Evolutionary conservation across 30 jellyfish, hydroid and myxozoan genomes (phyloP).

Genomic region (Aurelia aurita): DNA sequence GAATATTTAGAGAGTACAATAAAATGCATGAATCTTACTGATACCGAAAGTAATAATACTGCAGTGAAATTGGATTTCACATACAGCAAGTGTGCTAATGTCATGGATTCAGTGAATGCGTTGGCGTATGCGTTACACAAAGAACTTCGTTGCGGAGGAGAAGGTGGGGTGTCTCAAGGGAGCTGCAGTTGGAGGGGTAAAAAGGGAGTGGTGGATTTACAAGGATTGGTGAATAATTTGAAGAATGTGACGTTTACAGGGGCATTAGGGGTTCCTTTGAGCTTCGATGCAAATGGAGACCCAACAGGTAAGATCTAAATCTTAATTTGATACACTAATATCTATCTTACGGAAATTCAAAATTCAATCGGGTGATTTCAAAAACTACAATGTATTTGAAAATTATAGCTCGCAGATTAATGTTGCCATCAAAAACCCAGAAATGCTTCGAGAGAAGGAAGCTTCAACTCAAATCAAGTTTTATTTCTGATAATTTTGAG

Average conservation of each 20-base stretch:
- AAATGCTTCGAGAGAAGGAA: too few relatives aligned
- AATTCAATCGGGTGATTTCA: too few relatives aligned
- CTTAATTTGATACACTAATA: not conserved
- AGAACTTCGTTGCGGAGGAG: constrained; percentile 53
- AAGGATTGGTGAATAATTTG: constrained; percentile 4
- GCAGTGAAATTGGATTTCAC: constrained; percentile 32
- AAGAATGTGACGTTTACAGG: constrained; percentile 59
- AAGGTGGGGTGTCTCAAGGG: not conserved
- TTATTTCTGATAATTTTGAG: too few relatives aligned
- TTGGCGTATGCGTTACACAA: constrained; percentile 67
- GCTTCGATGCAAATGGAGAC: constrained; percentile 77
- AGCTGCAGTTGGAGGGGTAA: constrained; percentile 32
- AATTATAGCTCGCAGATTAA: too few relatives aligned
- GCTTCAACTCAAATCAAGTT: too few relatives aligned
- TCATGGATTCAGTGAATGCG: constrained; percentile 71
- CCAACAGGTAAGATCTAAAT: constrained; percentile 40
- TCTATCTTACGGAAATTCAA: too few relatives aligned
- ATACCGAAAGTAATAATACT: not conserved
- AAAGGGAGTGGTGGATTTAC: constrained; percentile 13
- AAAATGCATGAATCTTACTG: constrained; percentile 27
- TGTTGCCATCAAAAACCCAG: too few relatives aligned
- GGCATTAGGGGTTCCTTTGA: constrained; percentile 67
- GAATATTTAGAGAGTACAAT: constrained; percentile 44
- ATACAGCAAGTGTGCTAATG: constrained; percentile 63
- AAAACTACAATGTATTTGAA: too few relatives aligned